A percentile compares a stretch with the other conserved stretches of the same genome.
phyloP scores from a whole-genome alignment of 2,888 invertebrate genomes.

The Clusia tigrina region DNA sequence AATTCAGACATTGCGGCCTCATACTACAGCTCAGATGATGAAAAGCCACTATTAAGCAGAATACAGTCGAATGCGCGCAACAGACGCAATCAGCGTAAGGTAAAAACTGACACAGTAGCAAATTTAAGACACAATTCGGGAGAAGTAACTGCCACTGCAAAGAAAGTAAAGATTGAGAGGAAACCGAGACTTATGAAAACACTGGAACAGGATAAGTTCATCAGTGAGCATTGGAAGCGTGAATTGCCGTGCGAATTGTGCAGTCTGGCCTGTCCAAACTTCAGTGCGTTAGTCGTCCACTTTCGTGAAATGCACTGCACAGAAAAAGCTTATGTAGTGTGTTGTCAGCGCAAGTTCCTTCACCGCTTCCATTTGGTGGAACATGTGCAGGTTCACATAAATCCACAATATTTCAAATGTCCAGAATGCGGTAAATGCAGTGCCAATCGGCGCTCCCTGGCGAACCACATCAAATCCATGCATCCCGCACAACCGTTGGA shows the following conservation, averaged over 20 bases:
- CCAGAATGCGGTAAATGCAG: conserved; percentile 37
- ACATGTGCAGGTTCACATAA: conserved; percentile 40
- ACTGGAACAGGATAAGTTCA: conserved; percentile 37
- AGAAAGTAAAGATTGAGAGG: neutral
- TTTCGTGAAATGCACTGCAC: conserved; percentile 36
- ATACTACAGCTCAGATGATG: conserved; percentile 33
- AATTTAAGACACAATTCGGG: neutral
- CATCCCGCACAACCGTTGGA: conserved; percentile 29
- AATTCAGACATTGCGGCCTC: too few species aligned
- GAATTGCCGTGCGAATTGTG: conserved; percentile 40
- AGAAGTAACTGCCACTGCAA: neutral
- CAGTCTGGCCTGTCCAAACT: conserved; percentile 26
- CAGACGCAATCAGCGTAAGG: conserved; percentile 19
- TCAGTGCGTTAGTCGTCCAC: conserved; percentile 36
- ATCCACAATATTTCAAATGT: conserved; percentile 43
- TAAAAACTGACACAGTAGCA: conserved; percentile 30
- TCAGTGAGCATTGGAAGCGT: conserved; percentile 36
- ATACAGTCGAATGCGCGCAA: conserved; percentile 17
- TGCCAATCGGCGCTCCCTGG: conserved; percentile 32
- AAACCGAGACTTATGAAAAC: neutral
- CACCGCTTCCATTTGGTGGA: conserved; percentile 42
- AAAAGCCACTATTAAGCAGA: conserved; percentile 36
- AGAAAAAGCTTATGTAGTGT: conserved; percentile 35
- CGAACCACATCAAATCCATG: conserved; percentile 36
- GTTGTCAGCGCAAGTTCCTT: conserved; percentile 41